Base-by-base conservation (phyloP, 2,888 invertebrate genomes). In the Macrostomum cliftonense region DNA sequence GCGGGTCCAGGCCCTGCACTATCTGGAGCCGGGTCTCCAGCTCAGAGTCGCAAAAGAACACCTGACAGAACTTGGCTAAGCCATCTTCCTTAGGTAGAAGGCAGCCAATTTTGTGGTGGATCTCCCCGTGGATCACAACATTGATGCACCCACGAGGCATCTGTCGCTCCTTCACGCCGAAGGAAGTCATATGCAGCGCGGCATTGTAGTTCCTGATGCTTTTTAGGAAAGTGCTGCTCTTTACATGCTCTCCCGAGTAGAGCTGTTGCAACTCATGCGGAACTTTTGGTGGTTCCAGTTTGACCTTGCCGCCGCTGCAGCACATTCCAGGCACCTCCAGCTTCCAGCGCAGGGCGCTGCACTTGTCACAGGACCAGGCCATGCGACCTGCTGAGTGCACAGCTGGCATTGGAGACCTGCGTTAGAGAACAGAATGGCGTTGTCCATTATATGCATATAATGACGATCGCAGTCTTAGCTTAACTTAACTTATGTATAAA, bases 141-240 rank as follows among this genome's bases (percentile, higher is more conserved):
- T 4, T 39, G 17, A 2, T 19, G 47, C 39, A 46, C 45, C 20
- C 39, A 39, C 19, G 5, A 28, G 28, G 9, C 28, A 28, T 28
- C 9, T 28, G 28, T 9, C 28, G 28, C 28, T 38, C 48, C 12
- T 49, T 1, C 40, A 54, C 55, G 37, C 55, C 58, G 52, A 57
- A 57, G 46, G 58, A 57, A 13, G 58, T 59, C 55, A 58, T 56
- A 39, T 53, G 54, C 36, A 59, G 58, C 42, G 53, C 53, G 21
- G 49, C 45, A 49, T 59, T 59, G 47, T 60, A 60, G 52, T 52
- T 43, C 13, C 53, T 52, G 42, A 53, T 54, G n/a, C 43, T 36
- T 20, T 38, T 19, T 37, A 57, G 43, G 45, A 28, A 58, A 59
- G 21, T 56, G 53, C 17, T 16, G 12, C 14, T 48, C 49, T n/a